Evolutionary conservation across 2,797 vertebrate genomes (phyloP).

Genomic region (Dipus sagitta): DNA sequence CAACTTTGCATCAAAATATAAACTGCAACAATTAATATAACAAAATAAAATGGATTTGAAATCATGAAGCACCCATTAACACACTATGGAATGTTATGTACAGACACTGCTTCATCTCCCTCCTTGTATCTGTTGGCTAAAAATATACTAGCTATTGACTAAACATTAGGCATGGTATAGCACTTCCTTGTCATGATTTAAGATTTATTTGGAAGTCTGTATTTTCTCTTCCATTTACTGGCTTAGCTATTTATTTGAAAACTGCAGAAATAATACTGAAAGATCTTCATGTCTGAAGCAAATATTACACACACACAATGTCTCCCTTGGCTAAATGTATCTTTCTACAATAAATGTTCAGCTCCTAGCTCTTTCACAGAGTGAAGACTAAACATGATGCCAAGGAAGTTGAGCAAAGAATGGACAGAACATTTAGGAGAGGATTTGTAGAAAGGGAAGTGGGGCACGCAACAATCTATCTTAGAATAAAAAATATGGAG

Average conservation of each 20-base stretch:
- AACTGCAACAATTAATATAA: conserved; percentile 63
- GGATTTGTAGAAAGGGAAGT: conserved; percentile 50
- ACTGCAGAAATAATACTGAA: conserved; percentile 63
- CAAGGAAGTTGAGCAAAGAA: conserved; percentile 65
- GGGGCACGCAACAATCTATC: conserved; percentile 68
- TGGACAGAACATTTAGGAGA: conserved; percentile 53
- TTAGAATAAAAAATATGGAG: conserved; percentile 22
- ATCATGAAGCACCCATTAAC: conserved; percentile 59
- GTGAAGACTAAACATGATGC: conserved; percentile 71
- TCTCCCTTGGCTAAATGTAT: conserved; percentile 62
- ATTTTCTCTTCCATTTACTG: conserved; percentile 68
- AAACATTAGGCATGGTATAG: background rate
- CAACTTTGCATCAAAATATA: conserved; percentile 64
- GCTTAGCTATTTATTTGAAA: conserved; percentile 74
- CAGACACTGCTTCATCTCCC: conserved; percentile 53
- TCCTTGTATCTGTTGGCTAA: conserved; percentile 47
- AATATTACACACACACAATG: conserved; percentile 46
- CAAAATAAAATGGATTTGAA: conserved; percentile 73
- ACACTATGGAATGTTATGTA: conserved; percentile 34
- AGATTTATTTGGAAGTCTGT: conserved; percentile 56
- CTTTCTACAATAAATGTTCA: conserved; percentile 59
- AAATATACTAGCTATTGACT: conserved; percentile 54
- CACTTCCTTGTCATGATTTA: conserved; percentile 47
- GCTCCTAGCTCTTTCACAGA: conserved; percentile 38
- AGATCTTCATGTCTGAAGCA: conserved; percentile 65